These are phyloP conservation scores for Drosophila ambigua DNA, from an alignment of 1,140 invertebrate genomes.

Conservation along the genomic window DNA sequence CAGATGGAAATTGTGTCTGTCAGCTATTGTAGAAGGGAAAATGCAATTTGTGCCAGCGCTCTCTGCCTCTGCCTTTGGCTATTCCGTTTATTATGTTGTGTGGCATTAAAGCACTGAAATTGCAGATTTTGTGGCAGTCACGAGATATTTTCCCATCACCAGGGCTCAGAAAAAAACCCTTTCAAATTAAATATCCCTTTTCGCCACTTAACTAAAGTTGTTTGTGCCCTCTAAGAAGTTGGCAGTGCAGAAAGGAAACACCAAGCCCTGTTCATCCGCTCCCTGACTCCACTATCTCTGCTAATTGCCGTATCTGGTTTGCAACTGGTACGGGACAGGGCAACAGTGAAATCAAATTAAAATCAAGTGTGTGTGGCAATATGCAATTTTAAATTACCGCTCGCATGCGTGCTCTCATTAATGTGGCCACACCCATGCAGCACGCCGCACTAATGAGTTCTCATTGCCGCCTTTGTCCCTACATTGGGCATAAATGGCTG, in stretches of 20 bases:
- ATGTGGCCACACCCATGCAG: constrained; percentile 10
- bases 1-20: constrained; percentile 9
- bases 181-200: too few species aligned
- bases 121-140: too few species aligned
- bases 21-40: constrained; percentile 17
- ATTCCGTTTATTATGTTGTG: too few species aligned
- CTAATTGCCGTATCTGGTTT: background rate
- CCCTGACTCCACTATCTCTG: background rate
- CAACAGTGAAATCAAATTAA: constrained; percentile 11
- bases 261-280: too few species aligned
- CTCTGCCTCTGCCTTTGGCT: constrained; percentile 1
- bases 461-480: background rate
- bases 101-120: too few species aligned
- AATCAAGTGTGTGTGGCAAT: constrained; percentile 2
- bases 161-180: too few species aligned
- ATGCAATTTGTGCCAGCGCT: constrained; percentile 17
- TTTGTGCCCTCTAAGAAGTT: too few species aligned
- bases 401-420: constrained; percentile 7
- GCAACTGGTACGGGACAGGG: background rate
- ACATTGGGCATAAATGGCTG: constrained; percentile 11
- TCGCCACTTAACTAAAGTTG: too few species aligned
- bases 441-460: constrained; percentile 18
- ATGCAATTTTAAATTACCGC: constrained; percentile 7
- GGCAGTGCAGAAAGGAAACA: too few species aligned
- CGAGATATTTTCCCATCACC: too few species aligned